A percentile compares a stretch with the other conserved stretches of the same genome.
phyloP scores from a whole-genome alignment of 2,113 vertebrate genomes.

The Perognathus longimembris region DNA sequence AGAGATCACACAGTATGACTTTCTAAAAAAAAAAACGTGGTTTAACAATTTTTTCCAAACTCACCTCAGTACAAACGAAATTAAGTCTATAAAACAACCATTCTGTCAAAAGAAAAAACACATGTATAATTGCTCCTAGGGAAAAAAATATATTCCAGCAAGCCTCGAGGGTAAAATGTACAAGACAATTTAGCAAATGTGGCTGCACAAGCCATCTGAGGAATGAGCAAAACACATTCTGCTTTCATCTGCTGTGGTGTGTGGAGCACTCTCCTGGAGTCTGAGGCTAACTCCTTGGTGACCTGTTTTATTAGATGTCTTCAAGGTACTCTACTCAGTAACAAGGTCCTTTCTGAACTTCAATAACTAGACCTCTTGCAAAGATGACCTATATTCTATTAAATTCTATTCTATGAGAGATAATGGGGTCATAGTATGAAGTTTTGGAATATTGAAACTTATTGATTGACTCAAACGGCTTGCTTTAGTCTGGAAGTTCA shows the following conservation, averaged over 20 bases:
- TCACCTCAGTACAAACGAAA: constrained; percentile 29
- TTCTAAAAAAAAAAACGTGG: constrained; percentile 31
- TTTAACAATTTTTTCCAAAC: neutral
- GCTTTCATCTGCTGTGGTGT: neutral
- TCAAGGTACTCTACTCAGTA: neutral
- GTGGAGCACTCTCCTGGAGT: neutral
- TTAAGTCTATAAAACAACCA: constrained; percentile 6
- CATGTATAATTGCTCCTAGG: constrained; percentile 1
- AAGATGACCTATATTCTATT: constrained; percentile 54
- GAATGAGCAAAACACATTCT: neutral
- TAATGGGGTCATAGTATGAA: neutral
- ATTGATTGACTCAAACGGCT: neutral
- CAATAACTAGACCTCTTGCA: constrained; percentile 47
- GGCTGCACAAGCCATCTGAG: neutral
- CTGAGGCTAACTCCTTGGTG: neutral
- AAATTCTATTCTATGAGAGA: constrained; percentile 45
- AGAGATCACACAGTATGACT: neutral
- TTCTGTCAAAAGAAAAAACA: constrained; percentile 3
- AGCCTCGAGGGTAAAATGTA: constrained; percentile 22
- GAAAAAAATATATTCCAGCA: neutral
- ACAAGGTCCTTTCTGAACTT: constrained; percentile 40
- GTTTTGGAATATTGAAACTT: constrained; percentile 48
- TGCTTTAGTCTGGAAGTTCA: neutral
- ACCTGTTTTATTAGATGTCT: neutral
- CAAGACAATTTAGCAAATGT: constrained; percentile 16